A percentile compares a stretch with the other conserved stretches of the same genome.
These are phyloP conservation scores for Oeneis ivallda DNA, from an alignment of 2,888 invertebrate genomes.

Conservation along the genomic window DNA sequence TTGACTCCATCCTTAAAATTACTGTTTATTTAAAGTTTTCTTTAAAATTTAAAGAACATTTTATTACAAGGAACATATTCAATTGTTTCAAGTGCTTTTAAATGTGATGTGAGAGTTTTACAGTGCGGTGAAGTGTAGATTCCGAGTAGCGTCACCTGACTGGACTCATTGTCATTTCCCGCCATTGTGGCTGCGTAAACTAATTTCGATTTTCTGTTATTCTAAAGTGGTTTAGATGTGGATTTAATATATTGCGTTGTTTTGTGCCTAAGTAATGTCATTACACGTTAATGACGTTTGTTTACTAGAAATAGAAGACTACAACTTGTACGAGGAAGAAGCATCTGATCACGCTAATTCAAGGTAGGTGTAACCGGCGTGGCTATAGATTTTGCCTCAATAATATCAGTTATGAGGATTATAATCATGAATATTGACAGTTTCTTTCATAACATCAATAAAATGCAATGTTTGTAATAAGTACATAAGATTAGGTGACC, in stretches of 20 bases:
- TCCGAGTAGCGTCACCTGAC: slow-evolving; percentile 80
- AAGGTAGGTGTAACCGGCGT: slow-evolving; percentile 79
- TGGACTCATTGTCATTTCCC: slow-evolving; percentile 81
- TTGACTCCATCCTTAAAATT: slow-evolving; percentile 70
- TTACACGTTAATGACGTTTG: slow-evolving; percentile 81
- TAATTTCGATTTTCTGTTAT: slow-evolving; percentile 48
- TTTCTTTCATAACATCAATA: slow-evolving; percentile 29
- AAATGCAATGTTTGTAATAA: slow-evolving; percentile 37
- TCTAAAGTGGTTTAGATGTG: slow-evolving; percentile 56
- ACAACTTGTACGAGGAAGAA: slow-evolving; percentile 80
- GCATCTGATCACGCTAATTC: slow-evolving; percentile 79
- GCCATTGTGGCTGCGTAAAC: slow-evolving; percentile 77
- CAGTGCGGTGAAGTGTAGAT: slow-evolving; percentile 51
- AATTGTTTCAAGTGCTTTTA: slow-evolving; percentile 46
- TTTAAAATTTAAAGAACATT: slow-evolving; percentile 28
- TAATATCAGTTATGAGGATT: slow-evolving; percentile 17
- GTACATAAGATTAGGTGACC: slow-evolving; percentile 49
- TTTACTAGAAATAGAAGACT: slow-evolving; percentile 80
- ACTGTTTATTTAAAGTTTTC: slow-evolving; percentile 65
- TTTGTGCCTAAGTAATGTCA: slow-evolving; percentile 73
- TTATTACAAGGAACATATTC: slow-evolving; percentile 37
- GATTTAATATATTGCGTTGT: slow-evolving; percentile 53
- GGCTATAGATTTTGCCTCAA: slow-evolving; percentile 49
- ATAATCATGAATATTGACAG: slow-evolving; percentile 9
- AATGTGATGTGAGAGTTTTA: slow-evolving; percentile 48